These are phyloP conservation scores for Trididemnum miniatum DNA, from an alignment of 23 tunicate genomes.

Conservation along the genomic window DNA sequence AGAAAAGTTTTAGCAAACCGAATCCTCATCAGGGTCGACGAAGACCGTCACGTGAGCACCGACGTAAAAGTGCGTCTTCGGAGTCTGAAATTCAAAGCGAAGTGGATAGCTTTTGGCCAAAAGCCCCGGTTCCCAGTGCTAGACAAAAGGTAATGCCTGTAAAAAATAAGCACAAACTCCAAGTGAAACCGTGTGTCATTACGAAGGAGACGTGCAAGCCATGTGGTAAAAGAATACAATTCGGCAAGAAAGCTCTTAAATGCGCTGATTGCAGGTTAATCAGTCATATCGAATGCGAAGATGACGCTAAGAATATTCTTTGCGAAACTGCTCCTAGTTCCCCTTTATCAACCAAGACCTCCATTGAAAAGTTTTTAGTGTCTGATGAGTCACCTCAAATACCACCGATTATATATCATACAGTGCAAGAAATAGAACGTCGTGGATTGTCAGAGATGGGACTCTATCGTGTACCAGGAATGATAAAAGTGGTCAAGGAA, in stretches of 20 bases:
- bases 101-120: constrained; percentile 82
- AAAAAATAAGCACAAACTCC: constrained; percentile 49
- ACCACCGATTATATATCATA: constrained; percentile 89
- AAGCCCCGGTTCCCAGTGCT: constrained; percentile 45
- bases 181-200: constrained; percentile 78
- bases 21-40: constrained; percentile 93
- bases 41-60: constrained; percentile 83
- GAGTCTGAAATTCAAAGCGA: constrained; percentile 82
- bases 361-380: constrained; percentile 54
- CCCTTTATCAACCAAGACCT: constrained; percentile 39
- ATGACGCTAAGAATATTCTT: constrained; percentile 7
- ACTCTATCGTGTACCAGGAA: constrained; percentile 80
- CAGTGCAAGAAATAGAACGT: constrained; percentile 86
- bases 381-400: constrained; percentile 71
- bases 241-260: constrained; percentile 84
- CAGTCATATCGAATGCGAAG: constrained; percentile 80
- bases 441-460: constrained; percentile 75
- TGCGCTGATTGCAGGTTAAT: constrained; percentile 76
- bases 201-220: constrained; percentile 93
- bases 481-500: constrained; percentile 69
- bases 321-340: constrained; percentile 65
- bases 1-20: constrained; percentile 67
- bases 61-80: constrained; percentile 86
- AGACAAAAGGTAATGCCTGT: background rate
- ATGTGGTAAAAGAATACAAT: constrained; percentile 87